Percentiles rank a stretch among this genome's conserved stretches.
These are phyloP conservation scores for Furcifer pardalis DNA, from an alignment of 2,797 vertebrate genomes.

Conservation along the genomic window DNA sequence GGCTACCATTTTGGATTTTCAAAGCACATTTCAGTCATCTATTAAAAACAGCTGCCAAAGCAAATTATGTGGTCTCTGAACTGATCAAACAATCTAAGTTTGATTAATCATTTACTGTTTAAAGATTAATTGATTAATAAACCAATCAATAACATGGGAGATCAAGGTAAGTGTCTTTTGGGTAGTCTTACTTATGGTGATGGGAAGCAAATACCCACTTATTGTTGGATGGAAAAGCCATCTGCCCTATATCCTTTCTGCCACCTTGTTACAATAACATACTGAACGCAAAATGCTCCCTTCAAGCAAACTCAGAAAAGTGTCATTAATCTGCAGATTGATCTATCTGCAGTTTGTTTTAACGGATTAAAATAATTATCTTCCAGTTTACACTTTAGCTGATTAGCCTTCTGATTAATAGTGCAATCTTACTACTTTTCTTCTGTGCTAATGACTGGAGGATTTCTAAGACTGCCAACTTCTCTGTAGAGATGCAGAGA, in stretches of 20 bases:
- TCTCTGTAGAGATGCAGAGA: background rate
- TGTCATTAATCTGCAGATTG: background rate
- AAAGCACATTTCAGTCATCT: background rate
- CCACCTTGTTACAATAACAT: background rate
- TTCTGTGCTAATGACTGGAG: background rate
- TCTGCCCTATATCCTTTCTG: background rate
- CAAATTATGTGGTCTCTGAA: background rate
- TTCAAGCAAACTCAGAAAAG: background rate
- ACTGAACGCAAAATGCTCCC: background rate
- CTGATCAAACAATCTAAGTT: slow-evolving; percentile 15
- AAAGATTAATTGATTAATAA: slow-evolving; percentile 7
- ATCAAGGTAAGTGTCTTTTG: background rate
- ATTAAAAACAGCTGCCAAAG: background rate
- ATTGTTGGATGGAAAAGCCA: background rate
- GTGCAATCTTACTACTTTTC: background rate
- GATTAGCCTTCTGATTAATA: no score
- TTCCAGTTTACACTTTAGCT: no score
- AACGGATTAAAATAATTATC: background rate
- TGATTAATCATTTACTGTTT: background rate
- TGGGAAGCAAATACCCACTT: background rate
- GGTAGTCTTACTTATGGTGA: background rate
- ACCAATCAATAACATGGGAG: background rate
- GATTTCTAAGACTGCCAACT: background rate
- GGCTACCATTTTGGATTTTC: background rate
- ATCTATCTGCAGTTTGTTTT: background rate